These are phyloP conservation scores for Saccostrea echinata DNA, from an alignment of 1,140 invertebrate species.

Conservation along the genomic window DNA sequence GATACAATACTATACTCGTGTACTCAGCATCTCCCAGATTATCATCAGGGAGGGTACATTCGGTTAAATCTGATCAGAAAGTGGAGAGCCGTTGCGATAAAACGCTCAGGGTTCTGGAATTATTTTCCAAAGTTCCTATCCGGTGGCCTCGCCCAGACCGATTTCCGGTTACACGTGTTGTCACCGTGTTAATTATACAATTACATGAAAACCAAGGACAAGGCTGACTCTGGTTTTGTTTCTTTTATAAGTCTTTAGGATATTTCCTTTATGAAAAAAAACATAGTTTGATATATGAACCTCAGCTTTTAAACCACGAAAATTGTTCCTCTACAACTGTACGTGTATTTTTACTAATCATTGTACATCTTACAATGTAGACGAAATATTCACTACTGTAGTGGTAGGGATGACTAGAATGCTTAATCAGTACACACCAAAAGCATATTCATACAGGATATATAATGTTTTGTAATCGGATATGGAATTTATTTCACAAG, in stretches of 20 bases:
- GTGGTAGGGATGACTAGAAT: too few species aligned
- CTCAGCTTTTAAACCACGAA: too few species aligned
- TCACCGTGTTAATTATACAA: neutral
- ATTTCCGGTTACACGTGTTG: slow-evolving; percentile 27
- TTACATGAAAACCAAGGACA: neutral
- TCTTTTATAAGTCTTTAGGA: neutral
- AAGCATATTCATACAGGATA: too few species aligned
- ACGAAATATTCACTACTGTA: too few species aligned
- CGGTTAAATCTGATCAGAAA: neutral
- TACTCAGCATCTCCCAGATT: neutral
- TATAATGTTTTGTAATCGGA: too few species aligned
- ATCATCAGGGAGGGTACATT: neutral
- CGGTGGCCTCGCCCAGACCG: neutral
- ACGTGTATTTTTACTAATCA: too few species aligned
- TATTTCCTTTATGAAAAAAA: neutral
- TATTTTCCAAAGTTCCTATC: neutral
- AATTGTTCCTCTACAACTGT: too few species aligned
- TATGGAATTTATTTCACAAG: too few species aligned
- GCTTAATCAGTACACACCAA: too few species aligned
- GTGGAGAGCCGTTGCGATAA: neutral
- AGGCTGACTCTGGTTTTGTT: neutral
- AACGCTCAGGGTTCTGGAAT: neutral
- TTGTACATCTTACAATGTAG: too few species aligned
- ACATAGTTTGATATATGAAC: too few species aligned
- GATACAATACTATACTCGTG: neutral